Base-by-base conservation (phyloP, 2,797 vertebrate genomes). In the Sylvilagus floridanus region DNA sequence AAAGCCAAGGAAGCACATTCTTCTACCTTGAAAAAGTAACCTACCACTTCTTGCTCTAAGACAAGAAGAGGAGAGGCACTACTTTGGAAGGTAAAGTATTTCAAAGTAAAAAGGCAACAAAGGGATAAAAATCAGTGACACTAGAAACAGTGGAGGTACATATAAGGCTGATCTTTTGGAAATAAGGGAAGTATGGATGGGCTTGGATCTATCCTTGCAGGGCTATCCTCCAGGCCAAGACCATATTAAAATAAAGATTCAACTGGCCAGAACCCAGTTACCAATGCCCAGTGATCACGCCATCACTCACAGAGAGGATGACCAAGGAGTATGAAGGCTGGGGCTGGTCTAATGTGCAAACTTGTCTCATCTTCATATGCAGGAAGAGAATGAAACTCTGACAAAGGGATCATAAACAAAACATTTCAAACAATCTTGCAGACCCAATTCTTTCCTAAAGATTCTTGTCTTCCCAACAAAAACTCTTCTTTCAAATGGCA, bases 191-290 rank as follows among this genome's bases (percentile, higher is more conserved):
- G 60, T 24, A 17, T 19, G 62, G 28, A 35, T 30, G 5, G n/a
- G n/a, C 47, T 81, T 84, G 22, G 7, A 71, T 50, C 28, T 63
- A 68, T 7, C 0, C 60, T 79, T 75, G 4, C 10, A 88, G 71
- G 66, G 54, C 69, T 82, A 65, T 17, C 62, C 30, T 30, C 11
- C 22, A 50, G 24, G 37, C 42, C n/a, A 28, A 84, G 42, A 30
- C 42, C 8, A 68, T 47, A 84, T 88, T 82, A 73, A 95, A 96
- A 90, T 84, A 91, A 84, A 86, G 66, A 54, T 2, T 10, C 66
- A 54, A 66, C 75, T 65, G 65, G 71, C 35, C 83, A 75, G 62
- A 32, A 81, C 12, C 32, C 50, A 50, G 9, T 76, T 68, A 37
- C 47, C 42, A 77, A 73, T 7, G 52, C 60, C 63, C 30, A 54